phyloP scores from a whole-genome alignment of 2,113 vertebrate genomes.

The Phalacrocorax aristotelis region DNA sequence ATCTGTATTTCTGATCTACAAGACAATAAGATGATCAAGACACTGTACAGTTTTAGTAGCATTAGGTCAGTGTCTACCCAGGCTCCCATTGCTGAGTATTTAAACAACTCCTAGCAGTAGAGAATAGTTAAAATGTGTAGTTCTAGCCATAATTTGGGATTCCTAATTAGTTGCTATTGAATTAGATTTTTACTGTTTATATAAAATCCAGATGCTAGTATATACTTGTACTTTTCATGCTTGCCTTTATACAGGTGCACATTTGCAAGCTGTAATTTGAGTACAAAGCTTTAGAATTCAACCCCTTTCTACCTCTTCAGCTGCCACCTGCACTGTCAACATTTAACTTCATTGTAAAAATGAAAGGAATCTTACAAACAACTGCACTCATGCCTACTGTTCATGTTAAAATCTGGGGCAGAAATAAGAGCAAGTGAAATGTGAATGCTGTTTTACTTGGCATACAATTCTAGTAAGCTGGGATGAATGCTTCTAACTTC shows the following conservation, averaged over 20 bases:
- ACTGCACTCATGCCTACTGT: not conserved
- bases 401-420: not conserved
- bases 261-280: not conserved
- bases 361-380: not conserved
- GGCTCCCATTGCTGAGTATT: not conserved
- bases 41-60: not conserved
- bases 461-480: not conserved
- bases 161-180: not conserved
- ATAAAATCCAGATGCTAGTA: not conserved
- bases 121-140: not conserved
- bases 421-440: not conserved
- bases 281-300: not conserved
- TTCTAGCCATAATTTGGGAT: not conserved
- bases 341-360: not conserved
- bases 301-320: not conserved
- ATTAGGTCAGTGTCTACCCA: not conserved
- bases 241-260: not conserved
- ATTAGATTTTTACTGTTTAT: not conserved
- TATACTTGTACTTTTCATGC: not conserved
- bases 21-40: not conserved
- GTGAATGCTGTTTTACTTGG: not conserved
- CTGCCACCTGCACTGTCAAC: not conserved
- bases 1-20: not conserved
- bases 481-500: not conserved
- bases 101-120: not conserved